Percentiles rank a stretch among this genome's conserved stretches.
These are phyloP conservation scores for Ailurus styani DNA, from an alignment of 2,113 vertebrate species.

Conservation along the genomic window DNA sequence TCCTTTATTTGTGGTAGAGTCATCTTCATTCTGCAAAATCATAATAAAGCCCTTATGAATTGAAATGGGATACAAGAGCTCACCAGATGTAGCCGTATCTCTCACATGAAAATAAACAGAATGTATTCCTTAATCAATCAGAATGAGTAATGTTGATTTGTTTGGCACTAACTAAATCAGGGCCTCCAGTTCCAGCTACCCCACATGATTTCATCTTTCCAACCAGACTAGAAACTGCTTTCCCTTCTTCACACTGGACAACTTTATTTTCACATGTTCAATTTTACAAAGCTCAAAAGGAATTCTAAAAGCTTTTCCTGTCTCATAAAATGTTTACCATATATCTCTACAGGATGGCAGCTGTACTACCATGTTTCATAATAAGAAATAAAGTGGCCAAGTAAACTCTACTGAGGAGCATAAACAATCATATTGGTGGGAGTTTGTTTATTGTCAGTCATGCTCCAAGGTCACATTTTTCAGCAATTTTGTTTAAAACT, in stretches of 20 bases:
- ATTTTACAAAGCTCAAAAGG: constrained; percentile 72
- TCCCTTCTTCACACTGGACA: constrained; percentile 46
- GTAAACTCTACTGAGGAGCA: constrained; percentile 17
- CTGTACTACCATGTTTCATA: not conserved
- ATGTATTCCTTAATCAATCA: constrained; percentile 73
- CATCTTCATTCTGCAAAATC: constrained; percentile 47
- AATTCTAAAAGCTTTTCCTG: constrained; percentile 66
- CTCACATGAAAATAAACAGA: constrained; percentile 66
- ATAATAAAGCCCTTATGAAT: constrained; percentile 40
- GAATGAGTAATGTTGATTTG: constrained; percentile 67
- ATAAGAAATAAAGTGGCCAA: constrained; percentile 57
- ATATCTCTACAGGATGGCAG: constrained; percentile 49
- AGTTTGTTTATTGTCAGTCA: not conserved
- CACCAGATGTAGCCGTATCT: constrained; percentile 51
- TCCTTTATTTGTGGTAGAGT: constrained; percentile 40
- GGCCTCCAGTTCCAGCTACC: constrained; percentile 14
- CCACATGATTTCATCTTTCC: constrained; percentile 56
- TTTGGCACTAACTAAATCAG: constrained; percentile 64
- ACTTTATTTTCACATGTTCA: constrained; percentile 70
- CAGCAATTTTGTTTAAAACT: constrained; percentile 57
- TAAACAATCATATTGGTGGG: constrained; percentile 20
- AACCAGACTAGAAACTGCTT: constrained; percentile 53
- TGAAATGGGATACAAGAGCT: constrained; percentile 56
- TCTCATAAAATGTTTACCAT: constrained; percentile 71
- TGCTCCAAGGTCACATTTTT: constrained; percentile 6